Conservation (phyloP, 2,113 vertebrate genomes). For the Chloropsis cyanopogon region DNA sequence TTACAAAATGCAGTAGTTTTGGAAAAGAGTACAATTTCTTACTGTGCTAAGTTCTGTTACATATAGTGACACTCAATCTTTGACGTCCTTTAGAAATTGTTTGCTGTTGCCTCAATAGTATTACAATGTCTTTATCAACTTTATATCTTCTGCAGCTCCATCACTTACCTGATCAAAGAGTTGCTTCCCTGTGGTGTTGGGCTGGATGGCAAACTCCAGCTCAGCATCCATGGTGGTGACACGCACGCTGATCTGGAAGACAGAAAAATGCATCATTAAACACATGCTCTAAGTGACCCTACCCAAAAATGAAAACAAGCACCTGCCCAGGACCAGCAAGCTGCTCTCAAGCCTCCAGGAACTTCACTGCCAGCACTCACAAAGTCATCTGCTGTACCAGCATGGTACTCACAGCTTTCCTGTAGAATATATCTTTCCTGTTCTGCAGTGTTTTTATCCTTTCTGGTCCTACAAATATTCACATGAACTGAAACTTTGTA, state of each 20-base stretch:
- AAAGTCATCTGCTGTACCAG: background rate
- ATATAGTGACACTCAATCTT: background rate
- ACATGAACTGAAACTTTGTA: too few species aligned
- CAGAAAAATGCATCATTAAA: background rate
- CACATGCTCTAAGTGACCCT: fast-evolving
- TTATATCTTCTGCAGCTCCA: background rate
- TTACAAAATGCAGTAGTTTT: background rate
- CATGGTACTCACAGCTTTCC: background rate
- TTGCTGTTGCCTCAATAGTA: background rate
- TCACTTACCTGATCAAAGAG: constrained; percentile 91
- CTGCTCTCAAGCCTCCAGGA: background rate
- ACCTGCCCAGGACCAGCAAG: background rate
- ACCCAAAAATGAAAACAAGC: background rate
- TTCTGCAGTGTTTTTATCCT: background rate
- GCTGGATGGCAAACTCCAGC: constrained; percentile 97
- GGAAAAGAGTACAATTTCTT: background rate
- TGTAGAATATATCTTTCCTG: background rate
- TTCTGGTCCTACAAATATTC: background rate
- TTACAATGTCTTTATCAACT: background rate
- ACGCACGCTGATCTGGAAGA: constrained; percentile 88
- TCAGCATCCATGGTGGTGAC: constrained; percentile 98
- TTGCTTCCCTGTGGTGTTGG: constrained; percentile 95
- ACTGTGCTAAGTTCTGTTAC: background rate
- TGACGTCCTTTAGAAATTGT: background rate
- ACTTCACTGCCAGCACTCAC: background rate